phyloP scores from a whole-genome alignment of 2,888 invertebrate genomes.

The Euzophera pinguis region DNA sequence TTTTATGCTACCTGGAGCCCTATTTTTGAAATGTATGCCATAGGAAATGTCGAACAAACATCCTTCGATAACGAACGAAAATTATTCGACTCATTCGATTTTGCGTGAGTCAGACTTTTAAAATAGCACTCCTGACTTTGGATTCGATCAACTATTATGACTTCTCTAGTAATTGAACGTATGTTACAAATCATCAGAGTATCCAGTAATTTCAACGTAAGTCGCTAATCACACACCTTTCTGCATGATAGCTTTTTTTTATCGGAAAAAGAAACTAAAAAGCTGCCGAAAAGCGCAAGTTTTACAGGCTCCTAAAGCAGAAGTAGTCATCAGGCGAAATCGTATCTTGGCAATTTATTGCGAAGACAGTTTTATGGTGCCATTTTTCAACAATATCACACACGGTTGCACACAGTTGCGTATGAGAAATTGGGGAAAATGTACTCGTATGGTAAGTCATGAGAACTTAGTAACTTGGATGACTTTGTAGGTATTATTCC shows the following conservation, averaged over 20 bases:
- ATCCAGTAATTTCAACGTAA: too few species aligned
- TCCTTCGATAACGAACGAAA: too few species aligned
- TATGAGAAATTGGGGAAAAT: constrained; percentile 33
- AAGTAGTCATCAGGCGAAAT: constrained; percentile 22
- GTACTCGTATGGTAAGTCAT: constrained; percentile 8
- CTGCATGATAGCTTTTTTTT: not conserved
- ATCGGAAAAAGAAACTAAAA: not conserved
- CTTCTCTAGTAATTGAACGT: too few species aligned
- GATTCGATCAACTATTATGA: too few species aligned
- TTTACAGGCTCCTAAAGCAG: constrained; percentile 21
- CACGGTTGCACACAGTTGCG: constrained; percentile 52
- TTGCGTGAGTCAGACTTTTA: too few species aligned
- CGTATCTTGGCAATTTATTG: constrained; percentile 35
- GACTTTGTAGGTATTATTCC: not conserved
- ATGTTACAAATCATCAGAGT: too few species aligned
- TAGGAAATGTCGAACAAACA: too few species aligned
- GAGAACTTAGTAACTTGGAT: not conserved
- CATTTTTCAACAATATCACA: constrained; percentile 57
- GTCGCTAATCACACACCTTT: too few species aligned
- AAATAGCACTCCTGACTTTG: too few species aligned
- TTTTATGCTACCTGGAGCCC: too few species aligned
- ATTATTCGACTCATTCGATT: too few species aligned
- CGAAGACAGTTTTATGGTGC: constrained; percentile 45
- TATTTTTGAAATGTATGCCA: too few species aligned
- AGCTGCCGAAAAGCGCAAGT: not conserved